These are phyloP conservation scores for Rissa tridactyla DNA, from an alignment of 2,113 vertebrate genomes.

Conservation along the genomic window DNA sequence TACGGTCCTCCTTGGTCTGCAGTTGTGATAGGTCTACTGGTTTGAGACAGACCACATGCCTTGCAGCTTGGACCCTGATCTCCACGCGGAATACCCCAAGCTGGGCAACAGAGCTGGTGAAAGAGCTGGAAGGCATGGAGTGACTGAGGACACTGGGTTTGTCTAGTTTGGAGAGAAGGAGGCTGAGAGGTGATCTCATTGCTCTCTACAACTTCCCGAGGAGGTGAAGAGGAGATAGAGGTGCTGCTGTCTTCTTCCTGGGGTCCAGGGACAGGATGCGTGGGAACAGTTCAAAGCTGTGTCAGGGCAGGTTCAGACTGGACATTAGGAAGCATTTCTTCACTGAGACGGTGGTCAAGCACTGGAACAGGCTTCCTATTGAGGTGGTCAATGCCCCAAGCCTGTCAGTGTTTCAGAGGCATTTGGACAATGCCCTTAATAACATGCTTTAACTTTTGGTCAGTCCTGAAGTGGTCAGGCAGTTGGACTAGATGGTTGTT, in stretches of 20 bases:
- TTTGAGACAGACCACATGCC: fast-evolving
- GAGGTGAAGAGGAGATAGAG: background rate
- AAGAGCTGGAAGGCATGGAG: background rate
- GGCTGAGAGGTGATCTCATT: background rate
- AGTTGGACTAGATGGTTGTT: background rate
- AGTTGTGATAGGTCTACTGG: background rate
- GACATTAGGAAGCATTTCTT: background rate
- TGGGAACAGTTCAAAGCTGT: background rate
- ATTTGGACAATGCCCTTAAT: background rate
- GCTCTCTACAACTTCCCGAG: background rate
- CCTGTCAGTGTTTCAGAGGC: background rate
- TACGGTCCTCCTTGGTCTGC: background rate
- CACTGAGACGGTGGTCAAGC: background rate
- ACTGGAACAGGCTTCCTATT: background rate
- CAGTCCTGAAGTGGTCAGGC: background rate
- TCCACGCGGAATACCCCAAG: background rate
- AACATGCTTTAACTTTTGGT: background rate
- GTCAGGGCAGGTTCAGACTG: background rate
- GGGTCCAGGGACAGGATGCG: fast-evolving
- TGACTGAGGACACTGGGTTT: background rate
- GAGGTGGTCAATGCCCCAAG: fast-evolving
- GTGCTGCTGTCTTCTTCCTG: background rate
- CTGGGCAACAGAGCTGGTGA: background rate
- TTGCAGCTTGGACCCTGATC: background rate
- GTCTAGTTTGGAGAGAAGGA: background rate